Percentiles rank a stretch among this genome's conserved stretches.
These are phyloP conservation scores for Lycaon pictus DNA, from an alignment of 2,113 vertebrate genomes.

Conservation along the genomic window DNA sequence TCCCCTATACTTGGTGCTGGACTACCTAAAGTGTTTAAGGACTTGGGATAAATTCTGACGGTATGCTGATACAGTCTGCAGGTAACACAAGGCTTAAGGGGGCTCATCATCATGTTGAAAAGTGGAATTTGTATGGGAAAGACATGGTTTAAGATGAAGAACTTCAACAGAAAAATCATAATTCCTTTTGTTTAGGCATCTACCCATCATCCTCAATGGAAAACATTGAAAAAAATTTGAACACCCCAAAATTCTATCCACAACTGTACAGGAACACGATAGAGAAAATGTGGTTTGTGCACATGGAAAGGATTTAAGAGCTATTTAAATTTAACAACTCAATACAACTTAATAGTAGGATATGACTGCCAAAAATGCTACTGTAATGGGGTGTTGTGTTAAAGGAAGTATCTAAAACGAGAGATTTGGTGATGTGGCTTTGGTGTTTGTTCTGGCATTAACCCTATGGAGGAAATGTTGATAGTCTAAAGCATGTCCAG, in stretches of 20 bases:
- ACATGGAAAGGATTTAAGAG: conserved; percentile 64
- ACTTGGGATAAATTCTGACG: not conserved
- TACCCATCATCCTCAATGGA: not conserved
- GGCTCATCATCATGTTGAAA: not conserved
- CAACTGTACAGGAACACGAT: not conserved
- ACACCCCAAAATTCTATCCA: not conserved
- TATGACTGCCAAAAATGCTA: conserved; percentile 49
- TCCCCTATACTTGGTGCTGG: not conserved
- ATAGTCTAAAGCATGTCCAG: not conserved
- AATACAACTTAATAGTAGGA: conserved; percentile 54
- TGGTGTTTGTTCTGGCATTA: conserved; percentile 40
- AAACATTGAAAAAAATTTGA: conserved; percentile 45
- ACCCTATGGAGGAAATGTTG: not conserved
- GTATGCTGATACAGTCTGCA: not conserved
- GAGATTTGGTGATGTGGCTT: not conserved
- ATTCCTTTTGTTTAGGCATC: not conserved
- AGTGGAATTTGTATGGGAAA: not conserved
- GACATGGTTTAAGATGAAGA: conserved; percentile 9
- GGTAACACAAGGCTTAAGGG: not conserved
- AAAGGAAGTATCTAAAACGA: conserved; percentile 4
- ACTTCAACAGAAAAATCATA: conserved; percentile 39
- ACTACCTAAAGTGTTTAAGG: not conserved
- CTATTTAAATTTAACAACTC: conserved; percentile 73
- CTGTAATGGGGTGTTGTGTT: not conserved
- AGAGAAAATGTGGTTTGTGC: conserved; percentile 52